Evolutionary conservation across 2,113 vertebrate genomes (phyloP), one percentile per base, ranked within the genome.

Genomic region (Antennarius striatus): DNA sequence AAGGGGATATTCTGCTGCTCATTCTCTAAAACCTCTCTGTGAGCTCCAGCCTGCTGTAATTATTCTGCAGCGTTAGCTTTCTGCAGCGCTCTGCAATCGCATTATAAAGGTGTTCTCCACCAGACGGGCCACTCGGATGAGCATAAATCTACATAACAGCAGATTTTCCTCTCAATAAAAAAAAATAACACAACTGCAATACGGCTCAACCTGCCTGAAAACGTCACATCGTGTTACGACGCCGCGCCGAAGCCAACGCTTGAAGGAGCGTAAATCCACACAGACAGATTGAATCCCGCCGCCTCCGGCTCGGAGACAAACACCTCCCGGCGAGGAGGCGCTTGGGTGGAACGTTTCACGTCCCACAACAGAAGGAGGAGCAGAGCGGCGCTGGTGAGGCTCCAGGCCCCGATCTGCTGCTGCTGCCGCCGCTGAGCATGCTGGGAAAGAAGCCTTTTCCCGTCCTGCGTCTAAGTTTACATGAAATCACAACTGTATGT

Each of bases 111-210:
- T 75, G 80, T 82, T 71, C 78, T 66, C 59, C 56, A 46, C 6
- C 14, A 82, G 79, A 77, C 78, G 67, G 56, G 45, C 72, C 80
- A 64, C 79, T 80, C 17, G 76, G 66, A 83, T 73, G 58, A 72
- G 77, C 71, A 71, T 74, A 75, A 80, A 85, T 85, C 82, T 80
- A 80, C 76, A 76, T 63, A 73, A 57, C 66, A 28, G 80, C 74
- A 50, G 5, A 29, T 80, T 43, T 22, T 55, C 40, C 39, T 14
- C 62, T 66, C 58, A 61, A 75, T 62, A 79, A 68, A 75, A 75
- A 75, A 72, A 80, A 72, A 67, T 68, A n/a, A 74, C 82, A 80
- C 57, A 78, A 59, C 56, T 4, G 47, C 78, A 81, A 85, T 78
- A 75, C 62, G 71, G 74, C 76, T 46, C 64, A 8, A 78, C 56